Percentiles rank a stretch among this genome's conserved stretches.
Evolutionary conservation across 2,888 invertebrate species (phyloP).

Genomic region (Eupithecia subumbrata): DNA sequence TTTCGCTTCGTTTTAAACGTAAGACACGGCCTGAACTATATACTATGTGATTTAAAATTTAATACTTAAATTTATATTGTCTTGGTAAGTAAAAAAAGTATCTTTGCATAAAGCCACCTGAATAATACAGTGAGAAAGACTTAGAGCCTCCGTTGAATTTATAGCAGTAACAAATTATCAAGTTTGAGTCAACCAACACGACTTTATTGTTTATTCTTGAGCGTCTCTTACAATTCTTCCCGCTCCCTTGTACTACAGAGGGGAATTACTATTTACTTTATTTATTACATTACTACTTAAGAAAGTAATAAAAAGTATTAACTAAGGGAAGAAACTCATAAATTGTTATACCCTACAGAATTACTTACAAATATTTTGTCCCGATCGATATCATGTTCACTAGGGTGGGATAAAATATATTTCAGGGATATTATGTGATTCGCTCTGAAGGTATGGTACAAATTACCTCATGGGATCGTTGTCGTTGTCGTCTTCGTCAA

Average conservation of each 20-base stretch:
- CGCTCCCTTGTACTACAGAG: slow-evolving; percentile 41
- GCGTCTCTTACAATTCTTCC: slow-evolving; percentile 42
- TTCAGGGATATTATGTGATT: slow-evolving; percentile 23
- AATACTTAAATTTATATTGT: slow-evolving; percentile 46
- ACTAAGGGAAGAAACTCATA: slow-evolving; percentile 51
- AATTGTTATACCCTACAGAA: slow-evolving; percentile 51
- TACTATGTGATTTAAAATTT: neutral
- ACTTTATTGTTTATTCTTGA: slow-evolving; percentile 51
- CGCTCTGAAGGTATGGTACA: slow-evolving; percentile 14
- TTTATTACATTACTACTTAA: slow-evolving; percentile 46
- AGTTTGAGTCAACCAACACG: slow-evolving; percentile 49
- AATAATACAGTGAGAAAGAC: slow-evolving; percentile 51
- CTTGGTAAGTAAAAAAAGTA: slow-evolving; percentile 50
- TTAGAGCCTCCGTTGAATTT: slow-evolving; percentile 56
- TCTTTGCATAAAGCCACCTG: slow-evolving; percentile 49
- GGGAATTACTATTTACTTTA: slow-evolving; percentile 16
- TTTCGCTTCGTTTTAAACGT: slow-evolving; percentile 8
- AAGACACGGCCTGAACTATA: too few species aligned
- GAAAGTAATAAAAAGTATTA: slow-evolving; percentile 54
- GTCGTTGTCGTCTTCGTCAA: slow-evolving; percentile 63
- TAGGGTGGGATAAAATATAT: slow-evolving; percentile 29
- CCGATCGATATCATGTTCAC: slow-evolving; percentile 37
- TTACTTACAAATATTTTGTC: slow-evolving; percentile 43
- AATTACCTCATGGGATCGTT: slow-evolving; percentile 51
- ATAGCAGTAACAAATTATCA: slow-evolving; percentile 57